Base-by-base conservation (phyloP, 2,113 vertebrate species). In the Cygnus buccinator region DNA sequence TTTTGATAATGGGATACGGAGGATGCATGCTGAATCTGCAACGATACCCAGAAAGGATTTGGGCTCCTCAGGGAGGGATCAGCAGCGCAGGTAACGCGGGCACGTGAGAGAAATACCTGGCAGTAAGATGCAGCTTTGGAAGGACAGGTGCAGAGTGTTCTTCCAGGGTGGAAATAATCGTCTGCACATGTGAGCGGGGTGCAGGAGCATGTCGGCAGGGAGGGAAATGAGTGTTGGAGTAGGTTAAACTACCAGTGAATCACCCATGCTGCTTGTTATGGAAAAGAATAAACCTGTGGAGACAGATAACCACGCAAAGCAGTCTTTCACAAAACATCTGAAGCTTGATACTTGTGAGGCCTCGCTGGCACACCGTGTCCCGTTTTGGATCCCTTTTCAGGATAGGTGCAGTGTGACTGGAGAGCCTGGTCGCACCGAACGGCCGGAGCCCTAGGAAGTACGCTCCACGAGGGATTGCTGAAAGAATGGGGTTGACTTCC, bases 351-450 rank as follows among this genome's bases (percentile, higher is more conserved):
- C 23, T 16, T 6, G 10, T 10, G 70, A 46, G 33, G 31, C 19
- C 66, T 37, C 7, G 0, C 74, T 66, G 73, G n/a, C 2, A 39
- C 35, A 8, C 3, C 29, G 31, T 65, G 82, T 73, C 39, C 35
- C 22, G 7, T 0, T 81, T 15, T 6, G 35, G 37, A 17, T 65
- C 50, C 44, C 37, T 65, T 28, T 68, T 33, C 17, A 5, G 71
- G 21, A 3, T 0, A 23, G 39, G 3, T n/a, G 1, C 1, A 0
- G 20, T 12, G 37, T 35, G 28, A 55, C 44, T 19, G 25, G 16
- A 37, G 63, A 63, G 58, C 9, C 58, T 22, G 33, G 46, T 39
- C 14, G 33, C 75, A 18, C 83, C 48, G 28, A 46, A 4, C 1
- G 5, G 67, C 23, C 77, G 46, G 81, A 41, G 35, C 5, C 12